A percentile compares a stretch with the other conserved stretches of the same genome.
These are phyloP conservation scores for Hermodice carunculata DNA, from an alignment of 2,888 invertebrate species.

Conservation along the genomic window DNA sequence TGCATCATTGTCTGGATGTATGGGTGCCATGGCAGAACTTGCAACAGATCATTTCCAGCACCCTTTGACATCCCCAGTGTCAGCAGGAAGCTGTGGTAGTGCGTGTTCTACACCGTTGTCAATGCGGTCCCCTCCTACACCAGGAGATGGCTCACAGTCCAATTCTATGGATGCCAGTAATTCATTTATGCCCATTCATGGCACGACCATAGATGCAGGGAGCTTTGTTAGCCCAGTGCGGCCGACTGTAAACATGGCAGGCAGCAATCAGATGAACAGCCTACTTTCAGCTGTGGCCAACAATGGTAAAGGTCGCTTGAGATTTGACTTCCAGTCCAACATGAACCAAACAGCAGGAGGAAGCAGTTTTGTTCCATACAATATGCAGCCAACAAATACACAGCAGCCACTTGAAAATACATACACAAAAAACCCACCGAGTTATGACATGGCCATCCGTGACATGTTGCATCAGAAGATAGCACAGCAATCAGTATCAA, in stretches of 20 bases:
- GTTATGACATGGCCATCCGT: neutral
- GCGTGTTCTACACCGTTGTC: constrained; percentile 15
- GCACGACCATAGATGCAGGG: neutral
- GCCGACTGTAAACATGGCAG: constrained; percentile 7
- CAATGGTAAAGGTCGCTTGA: neutral
- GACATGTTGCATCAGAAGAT: constrained; percentile 7
- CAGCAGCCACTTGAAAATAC: neutral
- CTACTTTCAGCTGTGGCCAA: neutral
- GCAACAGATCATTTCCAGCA: no score
- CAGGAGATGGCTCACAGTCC: constrained; percentile 7
- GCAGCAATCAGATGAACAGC: constrained; percentile 1
- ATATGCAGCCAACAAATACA: neutral
- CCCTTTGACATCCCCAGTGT: constrained; percentile 10
- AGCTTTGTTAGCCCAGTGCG: constrained; percentile 7
- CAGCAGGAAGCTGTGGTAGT: constrained; percentile 7
- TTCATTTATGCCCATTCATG: constrained; percentile 21
- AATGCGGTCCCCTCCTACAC: neutral
- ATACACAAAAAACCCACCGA: neutral
- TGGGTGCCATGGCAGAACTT: no score
- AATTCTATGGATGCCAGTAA: constrained; percentile 9
- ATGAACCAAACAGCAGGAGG: no score
- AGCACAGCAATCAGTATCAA: neutral
- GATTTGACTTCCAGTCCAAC: no score
- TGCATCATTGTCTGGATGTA: neutral
- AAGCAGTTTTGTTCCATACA: neutral